A percentile compares a stretch with the other conserved stretches of the same genome.
Evolutionary conservation across 2,113 vertebrate genomes (phyloP).

Genomic region (Amblyornis subalaris): DNA sequence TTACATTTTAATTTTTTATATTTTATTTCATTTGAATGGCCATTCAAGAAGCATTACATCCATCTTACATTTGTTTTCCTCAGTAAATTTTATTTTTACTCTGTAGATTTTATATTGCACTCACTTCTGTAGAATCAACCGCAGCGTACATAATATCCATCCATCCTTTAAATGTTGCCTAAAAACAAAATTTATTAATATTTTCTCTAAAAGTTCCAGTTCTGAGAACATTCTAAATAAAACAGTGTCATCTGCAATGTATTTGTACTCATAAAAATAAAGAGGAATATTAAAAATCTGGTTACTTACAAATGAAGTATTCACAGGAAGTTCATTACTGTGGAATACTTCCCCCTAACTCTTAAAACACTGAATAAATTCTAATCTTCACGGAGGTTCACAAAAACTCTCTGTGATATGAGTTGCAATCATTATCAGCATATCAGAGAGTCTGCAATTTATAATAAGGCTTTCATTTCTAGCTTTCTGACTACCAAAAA

Average conservation of each 20-base stretch:
- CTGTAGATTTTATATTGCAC: constrained; percentile 39
- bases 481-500: neutral
- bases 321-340: neutral
- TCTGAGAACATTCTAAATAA: neutral
- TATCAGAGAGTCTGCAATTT: neutral
- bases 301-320: neutral
- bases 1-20: neutral
- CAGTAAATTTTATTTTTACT: neutral
- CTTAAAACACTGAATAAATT: neutral
- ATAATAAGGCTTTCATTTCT: neutral
- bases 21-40: neutral
- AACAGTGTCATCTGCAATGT: neutral
- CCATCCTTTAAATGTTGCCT: constrained; percentile 85
- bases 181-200: constrained; percentile 47
- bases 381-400: neutral
- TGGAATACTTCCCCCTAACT: neutral
- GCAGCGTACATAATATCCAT: constrained; percentile 80
- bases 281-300: neutral
- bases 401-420: neutral
- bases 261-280: neutral
- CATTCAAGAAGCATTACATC: neutral
- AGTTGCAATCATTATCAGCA: neutral
- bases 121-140: constrained; percentile 77
- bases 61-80: neutral
- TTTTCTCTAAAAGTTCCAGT: neutral